Evolutionary conservation across 2,113 vertebrate species (phyloP).

Genomic region (Callionymus lyra): DNA sequence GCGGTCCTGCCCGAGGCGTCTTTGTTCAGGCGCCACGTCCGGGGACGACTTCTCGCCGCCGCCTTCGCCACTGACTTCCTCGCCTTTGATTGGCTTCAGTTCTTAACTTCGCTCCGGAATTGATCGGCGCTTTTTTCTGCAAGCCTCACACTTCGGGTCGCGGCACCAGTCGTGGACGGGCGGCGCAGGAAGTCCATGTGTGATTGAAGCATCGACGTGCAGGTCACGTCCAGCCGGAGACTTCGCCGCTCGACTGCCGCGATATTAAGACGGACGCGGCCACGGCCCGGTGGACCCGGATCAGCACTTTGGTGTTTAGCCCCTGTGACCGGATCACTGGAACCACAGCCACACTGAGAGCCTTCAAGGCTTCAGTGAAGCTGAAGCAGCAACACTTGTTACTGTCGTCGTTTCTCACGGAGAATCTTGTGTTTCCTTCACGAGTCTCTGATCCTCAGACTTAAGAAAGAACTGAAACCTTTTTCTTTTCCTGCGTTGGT

Average conservation of each 20-base stretch:
- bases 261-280: slow-evolving; percentile 44
- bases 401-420: too few species aligned
- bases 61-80: slow-evolving; percentile 47
- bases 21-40: slow-evolving; percentile 36
- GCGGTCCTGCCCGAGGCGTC: slow-evolving; percentile 58
- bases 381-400: too few species aligned
- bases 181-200: slow-evolving; percentile 7
- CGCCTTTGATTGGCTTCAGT: not conserved
- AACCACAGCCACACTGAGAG: slow-evolving; percentile 6
- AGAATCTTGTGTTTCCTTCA: not conserved
- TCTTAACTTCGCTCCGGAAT: slow-evolving; percentile 24
- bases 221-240: slow-evolving; percentile 46
- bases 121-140: slow-evolving; percentile 3
- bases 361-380: too few species aligned
- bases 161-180: too few species aligned
- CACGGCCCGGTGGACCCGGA: slow-evolving; percentile 31
- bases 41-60: slow-evolving; percentile 46
- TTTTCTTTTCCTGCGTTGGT: too few species aligned
- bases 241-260: slow-evolving; percentile 57
- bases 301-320: slow-evolving; percentile 47
- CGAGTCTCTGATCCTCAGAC: too few species aligned
- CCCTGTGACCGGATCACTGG: slow-evolving; percentile 25
- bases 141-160: not conserved
- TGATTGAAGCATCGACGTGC: slow-evolving; percentile 46
- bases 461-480: too few species aligned